Evolutionary conservation across 2,888 invertebrate genomes (phyloP).

Genomic region (Heliconius charithonia): DNA sequence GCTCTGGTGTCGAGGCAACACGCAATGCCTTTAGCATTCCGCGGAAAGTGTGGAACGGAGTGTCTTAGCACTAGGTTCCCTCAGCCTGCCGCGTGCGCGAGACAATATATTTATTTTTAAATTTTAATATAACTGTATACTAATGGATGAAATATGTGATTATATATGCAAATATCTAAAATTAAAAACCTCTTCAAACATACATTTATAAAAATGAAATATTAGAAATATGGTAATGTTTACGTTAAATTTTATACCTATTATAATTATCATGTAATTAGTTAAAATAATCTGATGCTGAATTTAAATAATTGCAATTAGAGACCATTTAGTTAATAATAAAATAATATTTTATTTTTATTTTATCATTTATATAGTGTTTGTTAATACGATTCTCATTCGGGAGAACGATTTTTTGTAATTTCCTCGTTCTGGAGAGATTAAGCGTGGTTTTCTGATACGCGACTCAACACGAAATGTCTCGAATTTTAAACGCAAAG

Average conservation of each 20-base stretch:
- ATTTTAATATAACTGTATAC: background rate
- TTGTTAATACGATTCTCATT: no score
- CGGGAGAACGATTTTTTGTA: no score
- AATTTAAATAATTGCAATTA: slow-evolving; percentile 1
- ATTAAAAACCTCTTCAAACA: background rate
- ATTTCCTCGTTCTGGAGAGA: background rate
- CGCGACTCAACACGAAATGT: background rate
- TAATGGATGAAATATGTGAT: background rate
- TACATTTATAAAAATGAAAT: background rate
- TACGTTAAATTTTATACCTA: no score
- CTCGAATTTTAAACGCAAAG: background rate
- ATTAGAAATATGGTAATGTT: background rate
- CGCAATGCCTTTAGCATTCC: no score
- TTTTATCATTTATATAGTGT: background rate
- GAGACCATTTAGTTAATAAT: background rate
- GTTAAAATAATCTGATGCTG: background rate
- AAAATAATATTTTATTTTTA: no score
- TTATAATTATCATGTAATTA: no score
- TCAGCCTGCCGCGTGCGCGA: no score
- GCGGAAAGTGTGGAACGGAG: no score
- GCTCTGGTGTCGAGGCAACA: no score
- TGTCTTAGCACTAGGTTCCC: no score
- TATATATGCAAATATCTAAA: background rate
- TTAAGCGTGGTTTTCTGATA: background rate
- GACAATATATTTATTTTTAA: no score